Base-by-base conservation (phyloP, 2,888 invertebrate genomes). In the Ormyrus thymus region DNA sequence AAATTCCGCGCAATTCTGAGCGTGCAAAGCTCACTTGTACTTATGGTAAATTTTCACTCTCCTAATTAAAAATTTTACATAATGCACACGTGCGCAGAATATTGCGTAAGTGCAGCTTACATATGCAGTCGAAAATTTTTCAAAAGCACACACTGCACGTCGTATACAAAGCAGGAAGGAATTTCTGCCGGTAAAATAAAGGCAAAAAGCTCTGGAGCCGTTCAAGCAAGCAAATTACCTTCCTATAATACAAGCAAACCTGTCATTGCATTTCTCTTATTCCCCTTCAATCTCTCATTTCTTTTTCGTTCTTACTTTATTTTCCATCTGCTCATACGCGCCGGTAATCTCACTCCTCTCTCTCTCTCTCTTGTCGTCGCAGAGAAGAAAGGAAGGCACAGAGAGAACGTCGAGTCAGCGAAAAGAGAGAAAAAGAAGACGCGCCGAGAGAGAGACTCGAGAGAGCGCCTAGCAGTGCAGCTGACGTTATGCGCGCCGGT, bases 401-500 rank as follows among this genome's bases (percentile, higher is more conserved):
- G 9, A 56, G 50, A 59, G 13, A 0, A 59, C 50, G 13, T 15
- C 53, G 53, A 46, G 51, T 61, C 43, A 61, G 59, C 70, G 56
- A 69, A 69, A 58, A 58, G 9, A 50, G 29, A 61, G 29, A 61
- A 71, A 51, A 59, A 48, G 48, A 46, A 65, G 29, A 55, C 9
- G 55, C 9, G 43, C 7, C 55, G 13, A 8, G 29, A 70, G 50
- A 29, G 29, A 29, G 29, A 29, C 29, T 29, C 29, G 29, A 29
- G 29, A 29, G 29, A 29, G 29, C 6, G 58, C 7, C n/a, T 6
- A 48, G 55, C 56, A 53, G 73, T 29, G 55, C 76, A 46, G 59
- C 69, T 69, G 76, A 61, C 69, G 62, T 76, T 69, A 45, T 6
- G n/a, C 7, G 46, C 7, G 46, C 51, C 53, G 15, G 53, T 45